Evolutionary conservation across 2,113 vertebrate genomes (phyloP).

Genomic region (Proteles cristata): DNA sequence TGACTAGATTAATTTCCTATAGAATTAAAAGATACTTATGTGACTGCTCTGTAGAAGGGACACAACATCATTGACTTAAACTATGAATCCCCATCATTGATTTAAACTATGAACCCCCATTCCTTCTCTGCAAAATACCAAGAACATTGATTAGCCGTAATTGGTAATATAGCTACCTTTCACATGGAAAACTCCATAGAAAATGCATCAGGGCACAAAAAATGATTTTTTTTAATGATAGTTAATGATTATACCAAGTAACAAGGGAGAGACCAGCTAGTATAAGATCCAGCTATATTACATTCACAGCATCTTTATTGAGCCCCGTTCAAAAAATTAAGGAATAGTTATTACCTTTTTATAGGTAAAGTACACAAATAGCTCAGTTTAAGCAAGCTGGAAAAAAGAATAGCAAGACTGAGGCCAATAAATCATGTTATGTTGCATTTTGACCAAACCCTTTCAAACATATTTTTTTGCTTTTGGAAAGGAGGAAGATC

Average conservation of each 20-base stretch:
- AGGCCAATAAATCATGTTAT: background rate
- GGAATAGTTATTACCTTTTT: background rate
- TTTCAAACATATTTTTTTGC: slow-evolving; percentile 11
- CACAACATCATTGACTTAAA: background rate
- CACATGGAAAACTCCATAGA: background rate
- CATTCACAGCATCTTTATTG: slow-evolving; percentile 30
- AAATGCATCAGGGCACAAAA: background rate
- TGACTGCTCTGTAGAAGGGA: background rate
- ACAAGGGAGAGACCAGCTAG: background rate
- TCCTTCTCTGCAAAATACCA: background rate
- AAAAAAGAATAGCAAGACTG: background rate
- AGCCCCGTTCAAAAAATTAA: background rate
- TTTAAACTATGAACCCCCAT: background rate
- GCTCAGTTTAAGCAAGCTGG: background rate
- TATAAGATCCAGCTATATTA: background rate
- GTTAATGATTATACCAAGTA: slow-evolving; percentile 9
- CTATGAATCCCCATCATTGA: background rate
- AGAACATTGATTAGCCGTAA: background rate
- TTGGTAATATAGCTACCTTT: slow-evolving; percentile 9
- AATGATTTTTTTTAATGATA: background rate
- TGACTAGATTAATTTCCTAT: background rate
- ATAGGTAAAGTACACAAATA: background rate
- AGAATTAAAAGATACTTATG: background rate
- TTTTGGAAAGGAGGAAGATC: background rate
- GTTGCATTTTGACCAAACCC: background rate